phyloP scores from a whole-genome alignment of 2,113 vertebrate genomes.

The Anguilla rostrata region DNA sequence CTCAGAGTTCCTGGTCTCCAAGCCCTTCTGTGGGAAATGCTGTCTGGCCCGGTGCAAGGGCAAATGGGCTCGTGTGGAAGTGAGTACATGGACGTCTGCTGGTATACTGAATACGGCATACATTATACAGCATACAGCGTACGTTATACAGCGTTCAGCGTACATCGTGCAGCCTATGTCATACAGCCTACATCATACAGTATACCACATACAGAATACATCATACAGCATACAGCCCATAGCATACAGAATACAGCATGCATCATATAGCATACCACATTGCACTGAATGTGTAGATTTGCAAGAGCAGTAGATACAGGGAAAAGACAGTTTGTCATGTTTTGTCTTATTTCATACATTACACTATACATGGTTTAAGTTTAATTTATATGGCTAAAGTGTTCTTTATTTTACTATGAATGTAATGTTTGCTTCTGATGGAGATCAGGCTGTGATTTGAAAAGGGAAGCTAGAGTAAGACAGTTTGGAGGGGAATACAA shows the following conservation, averaged over 20 bases:
- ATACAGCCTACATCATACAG: too few species aligned
- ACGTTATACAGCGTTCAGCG: not conserved
- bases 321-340: not conserved
- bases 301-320: not conserved
- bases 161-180: not conserved
- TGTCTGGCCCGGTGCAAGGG: constrained; percentile 84
- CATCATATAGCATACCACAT: not conserved
- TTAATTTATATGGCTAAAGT: too few species aligned
- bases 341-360: too few species aligned
- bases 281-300: too few species aligned
- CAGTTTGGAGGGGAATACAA: not conserved
- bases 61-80: constrained; percentile 89
- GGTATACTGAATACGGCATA: not conserved
- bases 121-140: not conserved
- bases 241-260: not conserved
- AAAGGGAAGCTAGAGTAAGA: not conserved
- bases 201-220: too few species aligned
- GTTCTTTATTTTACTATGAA: too few species aligned
- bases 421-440: too few species aligned
- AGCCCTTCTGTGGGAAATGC: constrained; percentile 86
- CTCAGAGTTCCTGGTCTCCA: constrained; percentile 74
- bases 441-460: not conserved
- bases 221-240: not conserved
- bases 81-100: constrained; percentile 53
- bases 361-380: too few species aligned